phyloP scores from a whole-genome alignment of 1,140 invertebrate genomes.

The Drepana arcuata region DNA sequence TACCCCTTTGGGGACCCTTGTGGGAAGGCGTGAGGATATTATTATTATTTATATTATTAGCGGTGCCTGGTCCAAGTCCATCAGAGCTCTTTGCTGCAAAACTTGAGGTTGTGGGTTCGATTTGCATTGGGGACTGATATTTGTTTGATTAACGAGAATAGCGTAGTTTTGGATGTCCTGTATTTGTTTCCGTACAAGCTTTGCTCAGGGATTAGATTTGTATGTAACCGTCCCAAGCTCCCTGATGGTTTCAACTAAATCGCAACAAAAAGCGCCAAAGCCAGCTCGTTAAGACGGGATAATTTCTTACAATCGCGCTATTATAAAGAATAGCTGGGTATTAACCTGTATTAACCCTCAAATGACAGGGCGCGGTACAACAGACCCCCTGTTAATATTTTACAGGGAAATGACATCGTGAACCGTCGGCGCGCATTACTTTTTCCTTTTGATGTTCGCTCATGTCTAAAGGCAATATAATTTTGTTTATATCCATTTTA shows the following conservation, averaged over 20 bases:
- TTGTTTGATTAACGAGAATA: no score
- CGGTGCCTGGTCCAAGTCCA: no score
- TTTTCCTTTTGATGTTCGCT: slow-evolving; percentile 63
- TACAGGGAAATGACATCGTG: slow-evolving; percentile 44
- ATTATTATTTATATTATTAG: no score
- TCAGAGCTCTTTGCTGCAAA: no score
- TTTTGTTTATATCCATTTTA: slow-evolving; percentile 49
- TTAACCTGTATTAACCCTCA: slow-evolving; percentile 50
- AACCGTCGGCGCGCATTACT: slow-evolving; percentile 46
- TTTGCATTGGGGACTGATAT: no score
- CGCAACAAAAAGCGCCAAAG: slow-evolving; percentile 11
- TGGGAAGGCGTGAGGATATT: no score
- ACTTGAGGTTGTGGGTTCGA: no score
- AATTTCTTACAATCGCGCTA: slow-evolving; percentile 42
- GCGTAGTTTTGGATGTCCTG: no score
- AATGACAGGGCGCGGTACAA: slow-evolving; percentile 42
- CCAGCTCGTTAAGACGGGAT: slow-evolving; percentile 37
- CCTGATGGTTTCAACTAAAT: slow-evolving; percentile 4
- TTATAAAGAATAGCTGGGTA: slow-evolving; percentile 39
- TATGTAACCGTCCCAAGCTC: no score
- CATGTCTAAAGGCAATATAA: slow-evolving; percentile 45
- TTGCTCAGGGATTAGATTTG: no score
- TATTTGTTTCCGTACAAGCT: background rate
- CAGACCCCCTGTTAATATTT: slow-evolving; percentile 52
- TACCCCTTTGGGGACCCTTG: no score